Evolutionary conservation across 2,888 invertebrate species (phyloP).

Genomic region (Drosophila sordidapex): DNA sequence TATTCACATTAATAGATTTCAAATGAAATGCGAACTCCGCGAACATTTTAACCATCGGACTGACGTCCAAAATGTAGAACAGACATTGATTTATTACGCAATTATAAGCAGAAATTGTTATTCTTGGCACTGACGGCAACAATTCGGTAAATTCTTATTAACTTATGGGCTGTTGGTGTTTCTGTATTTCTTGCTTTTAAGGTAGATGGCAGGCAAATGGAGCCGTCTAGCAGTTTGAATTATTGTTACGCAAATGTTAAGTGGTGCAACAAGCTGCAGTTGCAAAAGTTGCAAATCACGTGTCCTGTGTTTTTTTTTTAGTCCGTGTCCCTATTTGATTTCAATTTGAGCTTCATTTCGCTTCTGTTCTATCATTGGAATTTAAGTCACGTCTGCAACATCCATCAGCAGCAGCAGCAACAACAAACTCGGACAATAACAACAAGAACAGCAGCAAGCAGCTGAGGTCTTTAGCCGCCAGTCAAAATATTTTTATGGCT

Average conservation of each 20-base stretch:
- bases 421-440: constrained; percentile 30
- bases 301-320: constrained; percentile 13
- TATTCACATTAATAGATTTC: constrained; percentile 53
- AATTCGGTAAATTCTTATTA: constrained; percentile 23
- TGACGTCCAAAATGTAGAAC: constrained; percentile 62
- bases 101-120: constrained; percentile 59
- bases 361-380: constrained; percentile 60
- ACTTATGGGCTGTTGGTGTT: constrained; percentile 13
- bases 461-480: constrained; percentile 51
- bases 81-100: constrained; percentile 75
- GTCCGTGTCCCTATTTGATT: constrained; percentile 41
- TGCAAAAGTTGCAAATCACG: constrained; percentile 24
- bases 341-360: constrained; percentile 48
- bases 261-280: constrained; percentile 45
- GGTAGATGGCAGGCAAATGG: constrained; percentile 18
- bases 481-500: constrained; percentile 69
- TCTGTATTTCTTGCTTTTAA: constrained; percentile 1
- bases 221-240: constrained; percentile 20
- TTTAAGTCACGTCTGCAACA: constrained; percentile 72
- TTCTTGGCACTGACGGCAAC: constrained; percentile 25
- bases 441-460: constrained; percentile 26
- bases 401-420: constrained; percentile 33
- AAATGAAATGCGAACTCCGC: constrained; percentile 26
- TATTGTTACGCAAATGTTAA: constrained; percentile 22
- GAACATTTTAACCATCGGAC: constrained; percentile 38